Conservation (phyloP, 2,888 invertebrate genomes). For the Hesperia comma region DNA sequence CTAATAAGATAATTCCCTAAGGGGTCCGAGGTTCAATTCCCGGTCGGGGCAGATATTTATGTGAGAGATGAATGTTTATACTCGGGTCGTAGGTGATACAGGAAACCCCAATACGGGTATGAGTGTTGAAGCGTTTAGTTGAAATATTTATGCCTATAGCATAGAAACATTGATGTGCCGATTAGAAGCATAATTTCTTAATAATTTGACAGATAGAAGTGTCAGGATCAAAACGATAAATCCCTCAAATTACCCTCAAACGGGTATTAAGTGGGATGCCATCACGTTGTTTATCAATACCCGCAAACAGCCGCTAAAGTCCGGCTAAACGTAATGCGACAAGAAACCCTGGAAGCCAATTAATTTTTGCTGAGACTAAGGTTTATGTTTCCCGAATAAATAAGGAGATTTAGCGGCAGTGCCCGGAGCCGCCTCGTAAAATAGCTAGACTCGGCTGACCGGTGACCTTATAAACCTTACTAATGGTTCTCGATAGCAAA, state of each 20-base stretch:
- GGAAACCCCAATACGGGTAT: no score
- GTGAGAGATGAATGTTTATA: no score
- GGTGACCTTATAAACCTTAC: constrained; percentile 54
- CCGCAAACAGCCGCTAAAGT: constrained; percentile 56
- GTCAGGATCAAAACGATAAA: not conserved
- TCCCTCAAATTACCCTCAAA: not conserved
- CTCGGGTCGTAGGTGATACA: no score
- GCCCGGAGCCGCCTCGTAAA: constrained; percentile 73
- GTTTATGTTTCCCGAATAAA: constrained; percentile 82
- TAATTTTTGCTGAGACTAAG: constrained; percentile 79
- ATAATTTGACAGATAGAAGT: no score
- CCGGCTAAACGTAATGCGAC: constrained; percentile 68
- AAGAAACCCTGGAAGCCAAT: constrained; percentile 76
- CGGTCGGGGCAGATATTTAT: no score
- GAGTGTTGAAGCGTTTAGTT: no score
- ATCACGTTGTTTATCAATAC: constrained; percentile 47
- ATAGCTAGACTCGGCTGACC: constrained; percentile 72
- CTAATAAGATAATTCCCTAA: no score
- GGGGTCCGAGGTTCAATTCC: no score
- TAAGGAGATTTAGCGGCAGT: constrained; percentile 80
- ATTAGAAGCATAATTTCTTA: no score
- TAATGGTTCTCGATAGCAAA: constrained; percentile 60
- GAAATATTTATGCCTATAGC: no score
- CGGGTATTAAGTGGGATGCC: constrained; percentile 19
- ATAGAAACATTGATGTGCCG: no score